phyloP scores from a whole-genome alignment of 2,113 vertebrate species.

The Phylloscopus trochiloides region DNA sequence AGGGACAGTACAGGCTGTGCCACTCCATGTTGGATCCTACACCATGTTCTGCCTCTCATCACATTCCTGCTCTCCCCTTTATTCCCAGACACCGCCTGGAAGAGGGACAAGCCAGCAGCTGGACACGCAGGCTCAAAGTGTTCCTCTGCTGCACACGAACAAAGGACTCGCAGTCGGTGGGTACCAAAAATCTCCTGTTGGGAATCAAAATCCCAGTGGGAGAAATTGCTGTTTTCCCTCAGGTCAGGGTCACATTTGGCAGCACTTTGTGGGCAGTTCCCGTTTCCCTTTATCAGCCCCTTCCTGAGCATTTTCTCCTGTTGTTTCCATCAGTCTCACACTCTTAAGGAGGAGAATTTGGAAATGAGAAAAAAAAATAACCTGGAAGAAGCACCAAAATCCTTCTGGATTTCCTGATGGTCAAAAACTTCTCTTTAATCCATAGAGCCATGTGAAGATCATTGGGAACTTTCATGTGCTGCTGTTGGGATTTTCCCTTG shows the following conservation, averaged over 20 bases:
- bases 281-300: neutral
- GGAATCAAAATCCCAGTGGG: neutral
- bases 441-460: neutral
- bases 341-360: neutral
- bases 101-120: constrained; percentile 97
- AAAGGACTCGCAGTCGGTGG: constrained; percentile 96
- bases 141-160: constrained; percentile 97
- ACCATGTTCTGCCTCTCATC: neutral
- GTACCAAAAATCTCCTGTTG: constrained; percentile 6
- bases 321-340: neutral
- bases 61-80: neutral
- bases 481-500: neutral
- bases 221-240: neutral
- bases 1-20: neutral
- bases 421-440: neutral
- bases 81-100: constrained; percentile 88
- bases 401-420: neutral
- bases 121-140: constrained; percentile 93
- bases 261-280: neutral
- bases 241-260: neutral
- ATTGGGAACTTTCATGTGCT: neutral
- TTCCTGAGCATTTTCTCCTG: neutral
- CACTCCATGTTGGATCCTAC: neutral
- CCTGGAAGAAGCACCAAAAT: neutral
- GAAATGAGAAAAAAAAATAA: neutral